Evolutionary conservation across 35 echinoderm and acorn worm genomes (phyloP).

Genomic region (Amphiura filiformis): DNA sequence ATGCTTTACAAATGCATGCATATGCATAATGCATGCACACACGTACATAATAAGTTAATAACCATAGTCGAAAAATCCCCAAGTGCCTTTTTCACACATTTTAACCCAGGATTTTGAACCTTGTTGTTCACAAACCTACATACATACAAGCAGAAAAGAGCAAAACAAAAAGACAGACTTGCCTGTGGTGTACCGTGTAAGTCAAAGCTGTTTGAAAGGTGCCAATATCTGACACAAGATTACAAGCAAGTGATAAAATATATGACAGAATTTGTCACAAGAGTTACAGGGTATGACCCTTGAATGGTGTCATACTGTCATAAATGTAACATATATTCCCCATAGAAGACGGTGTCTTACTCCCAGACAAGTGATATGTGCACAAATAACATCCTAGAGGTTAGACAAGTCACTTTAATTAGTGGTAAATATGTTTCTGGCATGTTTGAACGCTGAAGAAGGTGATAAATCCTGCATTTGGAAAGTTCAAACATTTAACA

Average conservation of each 20-base stretch:
- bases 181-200: background rate
- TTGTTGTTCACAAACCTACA: too few relatives aligned
- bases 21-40: too few relatives aligned
- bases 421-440: conserved; percentile 3
- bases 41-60: too few relatives aligned
- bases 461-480: too few relatives aligned
- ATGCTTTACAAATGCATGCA: too few relatives aligned
- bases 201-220: background rate
- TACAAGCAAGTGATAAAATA: background rate
- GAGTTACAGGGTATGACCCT: background rate
- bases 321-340: background rate
- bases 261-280: background rate
- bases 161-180: too few relatives aligned
- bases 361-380: background rate
- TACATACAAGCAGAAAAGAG: too few relatives aligned
- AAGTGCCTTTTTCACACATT: too few relatives aligned
- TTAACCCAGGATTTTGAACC: too few relatives aligned
- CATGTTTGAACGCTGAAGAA: too few relatives aligned
- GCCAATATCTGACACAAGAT: background rate
- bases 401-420: conserved; percentile 7
- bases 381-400: background rate
- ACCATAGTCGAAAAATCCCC: too few relatives aligned
- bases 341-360: background rate
- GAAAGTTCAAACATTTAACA: too few relatives aligned
- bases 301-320: background rate